Evolutionary conservation across 2,888 invertebrate species (phyloP).

Genomic region (Nymphalis polychloros): DNA sequence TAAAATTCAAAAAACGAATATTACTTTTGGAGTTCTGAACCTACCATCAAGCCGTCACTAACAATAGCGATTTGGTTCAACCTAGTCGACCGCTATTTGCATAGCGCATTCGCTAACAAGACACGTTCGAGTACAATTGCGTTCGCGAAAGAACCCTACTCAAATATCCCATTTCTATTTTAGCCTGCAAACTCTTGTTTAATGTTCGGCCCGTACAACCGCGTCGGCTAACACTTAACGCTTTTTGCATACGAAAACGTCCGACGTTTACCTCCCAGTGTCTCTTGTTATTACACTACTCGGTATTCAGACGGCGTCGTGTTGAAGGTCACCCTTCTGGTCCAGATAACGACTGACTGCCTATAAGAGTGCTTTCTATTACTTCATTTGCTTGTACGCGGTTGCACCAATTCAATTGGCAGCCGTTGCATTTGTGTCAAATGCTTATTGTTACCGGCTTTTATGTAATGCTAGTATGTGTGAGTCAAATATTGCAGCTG

Average conservation of each 20-base stretch:
- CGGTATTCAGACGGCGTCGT: conserved; percentile 70
- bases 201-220: conserved; percentile 80
- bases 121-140: conserved; percentile 80
- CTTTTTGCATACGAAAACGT: conserved; percentile 81
- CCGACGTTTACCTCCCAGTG: conserved; percentile 69
- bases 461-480: too few relatives aligned
- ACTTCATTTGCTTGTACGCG: conserved; percentile 27
- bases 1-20: conserved; percentile 34
- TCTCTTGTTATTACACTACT: conserved; percentile 75
- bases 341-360: conserved; percentile 69
- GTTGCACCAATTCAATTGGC: conserved; percentile 4
- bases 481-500: too few relatives aligned
- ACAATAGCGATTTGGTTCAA: conserved; percentile 53
- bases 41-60: conserved; percentile 44
- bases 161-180: conserved; percentile 81
- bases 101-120: conserved; percentile 80
- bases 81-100: conserved; percentile 62
- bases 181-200: conserved; percentile 77
- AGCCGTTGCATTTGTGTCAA: neutral
- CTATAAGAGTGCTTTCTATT: conserved; percentile 27
- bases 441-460: neutral
- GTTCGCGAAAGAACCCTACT: conserved; percentile 81
- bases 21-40: conserved; percentile 37
- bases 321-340: conserved; percentile 75
- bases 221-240: conserved; percentile 80